A percentile compares a stretch with the other conserved stretches of the same genome.
Evolutionary conservation across 2,888 invertebrate species (phyloP).

Genomic region (Trissolcus japonicus): DNA sequence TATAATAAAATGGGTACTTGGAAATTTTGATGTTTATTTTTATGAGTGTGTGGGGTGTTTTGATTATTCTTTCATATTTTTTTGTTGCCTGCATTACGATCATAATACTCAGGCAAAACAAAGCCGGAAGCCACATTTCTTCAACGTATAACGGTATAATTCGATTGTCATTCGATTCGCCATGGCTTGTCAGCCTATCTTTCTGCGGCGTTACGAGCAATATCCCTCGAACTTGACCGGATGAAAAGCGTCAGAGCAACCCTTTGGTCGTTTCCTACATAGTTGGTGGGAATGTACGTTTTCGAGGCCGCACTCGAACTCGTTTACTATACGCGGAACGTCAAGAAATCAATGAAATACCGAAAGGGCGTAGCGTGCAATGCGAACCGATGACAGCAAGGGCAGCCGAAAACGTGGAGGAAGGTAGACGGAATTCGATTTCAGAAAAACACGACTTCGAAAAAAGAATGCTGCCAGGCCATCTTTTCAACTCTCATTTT

Average conservation of each 20-base stretch:
- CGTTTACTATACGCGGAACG: conserved; percentile 64
- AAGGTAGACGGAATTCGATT: conserved; percentile 36
- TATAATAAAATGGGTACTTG: too few relatives aligned
- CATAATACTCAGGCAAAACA: too few relatives aligned
- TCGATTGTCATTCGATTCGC: conserved; percentile 73
- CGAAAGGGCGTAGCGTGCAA: conserved; percentile 51
- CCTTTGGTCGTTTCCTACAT: conserved; percentile 66
- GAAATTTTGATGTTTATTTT: too few relatives aligned
- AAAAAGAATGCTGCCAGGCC: conserved; percentile 40
- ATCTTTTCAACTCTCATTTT: conserved; percentile 47
- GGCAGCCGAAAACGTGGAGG: neutral
- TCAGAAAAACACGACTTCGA: conserved; percentile 36
- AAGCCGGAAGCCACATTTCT: too few relatives aligned
- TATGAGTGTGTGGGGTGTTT: too few relatives aligned
- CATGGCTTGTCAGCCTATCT: conserved; percentile 60
- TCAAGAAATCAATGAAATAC: conserved; percentile 65
- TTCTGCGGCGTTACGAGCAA: conserved; percentile 43
- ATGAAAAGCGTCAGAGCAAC: conserved; percentile 65
- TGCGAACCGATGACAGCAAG: conserved; percentile 13
- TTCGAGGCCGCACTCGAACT: conserved; percentile 61
- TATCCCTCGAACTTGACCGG: conserved; percentile 41
- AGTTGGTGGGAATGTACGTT: conserved; percentile 66
- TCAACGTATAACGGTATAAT: conserved; percentile 61
- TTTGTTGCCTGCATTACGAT: too few relatives aligned
- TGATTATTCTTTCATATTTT: too few relatives aligned